These are phyloP conservation scores for Triops cancriformis DNA, from an alignment of 1,140 invertebrate species.

Conservation along the genomic window DNA sequence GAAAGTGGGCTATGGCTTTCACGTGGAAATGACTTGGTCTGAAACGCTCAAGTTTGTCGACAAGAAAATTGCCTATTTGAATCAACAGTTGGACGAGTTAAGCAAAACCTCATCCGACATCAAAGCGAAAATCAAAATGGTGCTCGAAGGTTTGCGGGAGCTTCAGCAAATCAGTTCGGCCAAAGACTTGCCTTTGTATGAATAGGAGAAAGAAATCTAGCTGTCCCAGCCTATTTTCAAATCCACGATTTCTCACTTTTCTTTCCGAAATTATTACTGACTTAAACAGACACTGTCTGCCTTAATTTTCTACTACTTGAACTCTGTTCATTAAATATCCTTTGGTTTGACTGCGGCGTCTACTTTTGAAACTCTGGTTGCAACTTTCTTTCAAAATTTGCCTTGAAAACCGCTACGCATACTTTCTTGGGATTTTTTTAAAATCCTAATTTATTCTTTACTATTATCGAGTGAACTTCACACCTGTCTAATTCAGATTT, in stretches of 20 bases:
- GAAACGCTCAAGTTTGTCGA: conserved; percentile 63
- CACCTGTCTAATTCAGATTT: no score
- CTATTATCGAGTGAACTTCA: no score
- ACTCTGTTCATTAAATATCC: neutral
- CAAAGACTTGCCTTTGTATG: conserved; percentile 2
- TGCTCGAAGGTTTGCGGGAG: conserved; percentile 55
- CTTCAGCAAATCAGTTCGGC: conserved; percentile 39
- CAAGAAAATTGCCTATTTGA: conserved; percentile 55
- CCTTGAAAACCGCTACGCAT: no score
- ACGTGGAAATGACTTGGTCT: conserved; percentile 57
- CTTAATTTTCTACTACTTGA: no score
- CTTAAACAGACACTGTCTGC: no score
- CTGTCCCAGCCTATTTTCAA: no score
- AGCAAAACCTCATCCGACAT: conserved; percentile 55
- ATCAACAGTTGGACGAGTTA: conserved; percentile 51
- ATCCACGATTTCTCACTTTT: no score
- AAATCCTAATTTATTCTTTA: no score
- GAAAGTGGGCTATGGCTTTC: conserved; percentile 65
- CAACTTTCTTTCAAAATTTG: no score
- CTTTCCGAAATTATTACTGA: no score
- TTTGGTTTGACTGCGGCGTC: neutral
- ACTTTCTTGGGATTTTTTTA: no score
- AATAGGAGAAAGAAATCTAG: neutral
- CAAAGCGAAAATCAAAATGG: conserved; percentile 70
- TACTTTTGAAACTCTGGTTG: neutral